A percentile compares a stretch with the other conserved stretches of the same genome.
phyloP scores from a whole-genome alignment of 2,113 vertebrate genomes.

The Colius striatus region DNA sequence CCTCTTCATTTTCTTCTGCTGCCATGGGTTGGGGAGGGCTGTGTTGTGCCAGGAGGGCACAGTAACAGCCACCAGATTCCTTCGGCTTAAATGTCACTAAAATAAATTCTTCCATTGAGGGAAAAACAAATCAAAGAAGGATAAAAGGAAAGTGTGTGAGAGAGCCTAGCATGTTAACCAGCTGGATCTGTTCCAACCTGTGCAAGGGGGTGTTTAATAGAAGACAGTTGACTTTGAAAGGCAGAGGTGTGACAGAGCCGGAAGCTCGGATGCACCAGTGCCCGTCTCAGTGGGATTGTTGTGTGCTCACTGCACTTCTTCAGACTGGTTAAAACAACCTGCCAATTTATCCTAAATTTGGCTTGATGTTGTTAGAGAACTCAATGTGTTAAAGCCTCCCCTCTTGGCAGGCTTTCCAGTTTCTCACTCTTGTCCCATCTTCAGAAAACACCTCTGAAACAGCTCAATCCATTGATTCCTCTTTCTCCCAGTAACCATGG shows the following conservation, averaged over 20 bases:
- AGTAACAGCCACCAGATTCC: neutral
- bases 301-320: neutral
- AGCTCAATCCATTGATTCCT: neutral
- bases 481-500: neutral
- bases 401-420: neutral
- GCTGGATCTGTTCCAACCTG: neutral
- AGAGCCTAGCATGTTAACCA: neutral
- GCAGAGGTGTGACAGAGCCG: neutral
- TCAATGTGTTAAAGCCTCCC: neutral
- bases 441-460: neutral
- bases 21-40: neutral
- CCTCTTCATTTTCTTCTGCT: neutral
- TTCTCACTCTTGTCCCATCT: neutral
- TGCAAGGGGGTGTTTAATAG: neutral
- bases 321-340: neutral
- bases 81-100: conserved; percentile 12
- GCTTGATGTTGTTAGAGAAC: neutral
- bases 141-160: neutral
- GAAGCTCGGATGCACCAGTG: neutral
- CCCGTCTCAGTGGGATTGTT: neutral
- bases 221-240: neutral
- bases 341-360: neutral
- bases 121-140: neutral
- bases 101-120: neutral
- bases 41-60: fast-evolving